Evolutionary conservation across 2,797 vertebrate species (phyloP).

Genomic region (Lepus oiostolus): DNA sequence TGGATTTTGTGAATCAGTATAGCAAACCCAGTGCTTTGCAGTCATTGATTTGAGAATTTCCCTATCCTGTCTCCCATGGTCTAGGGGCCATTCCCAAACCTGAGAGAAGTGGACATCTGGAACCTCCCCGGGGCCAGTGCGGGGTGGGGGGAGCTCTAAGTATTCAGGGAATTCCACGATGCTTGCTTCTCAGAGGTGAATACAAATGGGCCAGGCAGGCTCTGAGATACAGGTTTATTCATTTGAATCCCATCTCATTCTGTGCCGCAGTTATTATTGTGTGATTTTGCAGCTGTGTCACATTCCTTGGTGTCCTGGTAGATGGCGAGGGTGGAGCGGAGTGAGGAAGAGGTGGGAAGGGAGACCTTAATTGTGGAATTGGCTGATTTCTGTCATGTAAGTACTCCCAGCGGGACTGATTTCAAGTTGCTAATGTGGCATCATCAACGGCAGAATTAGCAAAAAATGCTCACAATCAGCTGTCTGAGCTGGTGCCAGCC

Average conservation of each 20-base stretch:
- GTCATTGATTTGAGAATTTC: constrained; percentile 26
- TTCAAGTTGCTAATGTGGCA: not conserved
- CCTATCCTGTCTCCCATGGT: not conserved
- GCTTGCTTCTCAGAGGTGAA: not conserved
- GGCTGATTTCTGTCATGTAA: not conserved
- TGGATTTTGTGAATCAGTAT: not conserved
- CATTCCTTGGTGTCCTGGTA: not conserved
- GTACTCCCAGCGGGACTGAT: not conserved
- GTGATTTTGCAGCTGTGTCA: not conserved
- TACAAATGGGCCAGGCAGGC: not conserved
- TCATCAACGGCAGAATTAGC: not conserved
- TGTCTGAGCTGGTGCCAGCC: not conserved
- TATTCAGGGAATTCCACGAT: not conserved
- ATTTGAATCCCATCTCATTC: not conserved
- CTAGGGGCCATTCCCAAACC: not conserved
- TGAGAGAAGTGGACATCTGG: not conserved
- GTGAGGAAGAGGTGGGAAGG: not conserved
- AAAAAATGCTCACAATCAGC: not conserved
- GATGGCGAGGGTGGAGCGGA: not conserved
- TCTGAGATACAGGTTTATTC: not conserved
- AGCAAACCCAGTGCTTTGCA: not conserved
- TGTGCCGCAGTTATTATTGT: not conserved
- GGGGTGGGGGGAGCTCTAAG: not conserved
- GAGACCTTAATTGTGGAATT: not conserved
- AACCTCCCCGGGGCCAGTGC: not conserved